Evolutionary conservation across 2,797 vertebrate species (phyloP), one percentile per base, ranked within the genome.

Genomic region (Argya squamiceps): DNA sequence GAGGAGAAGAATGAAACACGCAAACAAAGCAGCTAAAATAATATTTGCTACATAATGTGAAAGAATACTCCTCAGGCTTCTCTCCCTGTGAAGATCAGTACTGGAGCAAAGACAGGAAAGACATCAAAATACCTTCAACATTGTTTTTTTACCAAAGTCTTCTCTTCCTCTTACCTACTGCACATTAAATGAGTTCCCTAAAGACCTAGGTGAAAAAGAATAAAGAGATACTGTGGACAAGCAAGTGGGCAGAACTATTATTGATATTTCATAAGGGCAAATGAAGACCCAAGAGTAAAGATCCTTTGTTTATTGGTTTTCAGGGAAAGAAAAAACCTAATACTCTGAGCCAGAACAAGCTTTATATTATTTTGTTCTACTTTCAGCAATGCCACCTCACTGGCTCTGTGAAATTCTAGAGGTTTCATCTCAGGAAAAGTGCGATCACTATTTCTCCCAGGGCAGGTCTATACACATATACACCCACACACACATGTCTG

Each of bases 201-300:
- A 94, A 93, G 88, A 84, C 71, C 21, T n/a, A 23, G 75, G 46
- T 67, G 55, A 75, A 86, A 92, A 95, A 73, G 67, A 88, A 80
- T 49, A 68, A 55, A 88, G 46, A 88, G 50, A n/a, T 52, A 89
- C 55, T 22, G 34, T 49, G 63, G 65, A 86, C 43, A 79, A 93
- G 62, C 20, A 85, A 85, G 36, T 73, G 50, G 43, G 70, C 47
- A 92, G 63, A 95, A 84, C n/a, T 62, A 46, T 89, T 88, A 81
- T 49, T 81, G 79, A 63, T 93, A 86, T 86, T 93, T 95, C 74
- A 56, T 52, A 84, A 75, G n/a, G 58, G 34, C 29, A 94, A 89
- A 86, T 37, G 14, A 34, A 84, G 43, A 92, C 73, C 80, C 82
- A 43, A 47, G 68, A 39, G 79, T 82, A 87, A 67, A 89, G 53